Evolutionary conservation across 2,888 invertebrate genomes (phyloP).

Genomic region (Autographa gamma): DNA sequence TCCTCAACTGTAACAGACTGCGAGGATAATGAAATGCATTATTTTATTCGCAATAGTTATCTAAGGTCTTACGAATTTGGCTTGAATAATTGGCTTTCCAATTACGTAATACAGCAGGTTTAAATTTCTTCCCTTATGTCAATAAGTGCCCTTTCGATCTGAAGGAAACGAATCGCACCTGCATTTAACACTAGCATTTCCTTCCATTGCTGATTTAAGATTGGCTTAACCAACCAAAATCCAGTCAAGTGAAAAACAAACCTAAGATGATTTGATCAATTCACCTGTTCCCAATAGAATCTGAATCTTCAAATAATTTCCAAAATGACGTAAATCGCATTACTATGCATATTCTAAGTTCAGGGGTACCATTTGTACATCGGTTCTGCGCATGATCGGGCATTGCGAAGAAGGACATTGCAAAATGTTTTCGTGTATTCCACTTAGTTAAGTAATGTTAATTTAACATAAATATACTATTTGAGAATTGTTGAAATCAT

Average conservation of each 20-base stretch:
- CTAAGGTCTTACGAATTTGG: too few relatives aligned
- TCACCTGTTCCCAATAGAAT: background rate
- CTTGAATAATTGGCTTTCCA: too few relatives aligned
- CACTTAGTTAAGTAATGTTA: background rate
- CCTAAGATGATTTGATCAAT: background rate
- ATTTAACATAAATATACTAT: background rate
- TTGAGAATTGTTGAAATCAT: background rate
- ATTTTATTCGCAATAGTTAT: too few relatives aligned
- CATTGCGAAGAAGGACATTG: conserved; percentile 3
- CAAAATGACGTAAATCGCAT: background rate
- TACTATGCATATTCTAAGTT: background rate
- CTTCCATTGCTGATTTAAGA: too few relatives aligned
- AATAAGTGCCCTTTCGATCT: too few relatives aligned
- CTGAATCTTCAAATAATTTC: background rate
- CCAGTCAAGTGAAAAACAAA: background rate
- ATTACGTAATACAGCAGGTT: too few relatives aligned
- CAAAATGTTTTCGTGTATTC: conserved; percentile 3
- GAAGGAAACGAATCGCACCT: too few relatives aligned
- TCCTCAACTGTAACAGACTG: too few relatives aligned
- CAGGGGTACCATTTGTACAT: background rate
- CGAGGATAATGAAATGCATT: too few relatives aligned
- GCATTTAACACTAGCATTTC: too few relatives aligned
- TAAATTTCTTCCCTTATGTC: too few relatives aligned
- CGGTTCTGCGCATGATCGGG: conserved; percentile 6
- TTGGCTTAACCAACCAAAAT: background rate